Percentiles rank a stretch among this genome's conserved stretches.
These are phyloP conservation scores for Ptychobarbus kaznakovi DNA, from an alignment of 2,797 vertebrate species.

Conservation along the genomic window DNA sequence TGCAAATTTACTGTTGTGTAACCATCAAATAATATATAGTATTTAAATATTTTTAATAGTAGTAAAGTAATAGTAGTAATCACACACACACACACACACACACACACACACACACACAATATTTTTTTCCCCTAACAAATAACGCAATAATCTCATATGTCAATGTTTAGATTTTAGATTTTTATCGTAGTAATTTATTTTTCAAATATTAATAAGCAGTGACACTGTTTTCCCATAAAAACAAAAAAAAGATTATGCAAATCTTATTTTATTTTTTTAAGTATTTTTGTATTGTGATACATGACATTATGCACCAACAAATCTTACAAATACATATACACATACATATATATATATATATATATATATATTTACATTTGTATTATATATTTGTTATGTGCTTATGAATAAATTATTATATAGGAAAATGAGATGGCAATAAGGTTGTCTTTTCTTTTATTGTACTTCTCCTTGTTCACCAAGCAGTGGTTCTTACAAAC, in stretches of 20 bases:
- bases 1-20: background rate
- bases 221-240: background rate
- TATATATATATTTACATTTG: background rate
- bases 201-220: background rate
- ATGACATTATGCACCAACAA: background rate
- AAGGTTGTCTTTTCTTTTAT: slow-evolving; percentile 59
- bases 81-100: no score
- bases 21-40: background rate
- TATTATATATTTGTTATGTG: background rate
- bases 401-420: background rate
- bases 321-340: no score
- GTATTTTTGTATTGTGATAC: no score
- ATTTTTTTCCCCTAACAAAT: background rate
- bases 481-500: slow-evolving; percentile 76
- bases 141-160: background rate
- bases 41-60: no score
- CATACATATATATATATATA: no score
- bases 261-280: no score
- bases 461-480: slow-evolving; percentile 66
- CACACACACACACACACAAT: no score
- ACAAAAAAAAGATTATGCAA: background rate
- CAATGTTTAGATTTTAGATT: background rate
- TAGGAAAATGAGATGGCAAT: background rate
- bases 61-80: no score
- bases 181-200: background rate